phyloP scores from a whole-genome alignment of 2,797 vertebrate species.

The Pterois miles region DNA sequence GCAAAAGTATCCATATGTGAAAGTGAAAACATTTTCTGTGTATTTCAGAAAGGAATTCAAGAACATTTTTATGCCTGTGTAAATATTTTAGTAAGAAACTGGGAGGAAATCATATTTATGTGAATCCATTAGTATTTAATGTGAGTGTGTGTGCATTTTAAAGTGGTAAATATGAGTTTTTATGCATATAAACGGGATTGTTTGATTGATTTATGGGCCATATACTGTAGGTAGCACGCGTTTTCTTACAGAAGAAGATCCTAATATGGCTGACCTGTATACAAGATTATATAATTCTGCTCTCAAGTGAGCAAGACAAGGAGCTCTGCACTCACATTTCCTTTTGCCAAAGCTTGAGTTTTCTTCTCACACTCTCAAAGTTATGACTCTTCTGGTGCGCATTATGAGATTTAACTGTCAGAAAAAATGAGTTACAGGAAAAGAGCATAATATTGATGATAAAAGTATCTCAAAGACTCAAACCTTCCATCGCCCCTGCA shows the following conservation, averaged over 20 bases:
- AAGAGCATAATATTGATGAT: conserved; percentile 38
- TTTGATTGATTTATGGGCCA: conserved; percentile 22
- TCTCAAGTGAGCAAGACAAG: conserved; percentile 46
- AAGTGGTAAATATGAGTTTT: background rate
- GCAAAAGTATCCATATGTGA: background rate
- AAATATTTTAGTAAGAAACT: conserved; percentile 50
- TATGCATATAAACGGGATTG: background rate
- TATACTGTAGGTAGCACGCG: background rate
- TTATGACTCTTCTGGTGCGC: conserved; percentile 27
- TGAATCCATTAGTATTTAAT: conserved; percentile 39
- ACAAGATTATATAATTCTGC: conserved; percentile 58
- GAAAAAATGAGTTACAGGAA: conserved; percentile 9
- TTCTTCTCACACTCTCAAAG: conserved; percentile 39
- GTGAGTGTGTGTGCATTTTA: conserved; percentile 13
- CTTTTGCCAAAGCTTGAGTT: conserved; percentile 40
- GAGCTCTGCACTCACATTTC: conserved; percentile 37
- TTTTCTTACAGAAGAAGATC: conserved; percentile 40
- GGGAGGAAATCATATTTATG: conserved; percentile 18
- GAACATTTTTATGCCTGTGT: conserved; percentile 17
- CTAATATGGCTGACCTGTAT: conserved; percentile 69
- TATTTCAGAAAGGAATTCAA: background rate
- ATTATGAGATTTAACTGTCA: conserved; percentile 10
- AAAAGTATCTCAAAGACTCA: conserved; percentile 44
- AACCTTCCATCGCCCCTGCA: conserved; percentile 41
- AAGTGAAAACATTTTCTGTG: conserved; percentile 5